Evolutionary conservation across 2,113 vertebrate species (phyloP).

Genomic region (Paradisaea rubra): DNA sequence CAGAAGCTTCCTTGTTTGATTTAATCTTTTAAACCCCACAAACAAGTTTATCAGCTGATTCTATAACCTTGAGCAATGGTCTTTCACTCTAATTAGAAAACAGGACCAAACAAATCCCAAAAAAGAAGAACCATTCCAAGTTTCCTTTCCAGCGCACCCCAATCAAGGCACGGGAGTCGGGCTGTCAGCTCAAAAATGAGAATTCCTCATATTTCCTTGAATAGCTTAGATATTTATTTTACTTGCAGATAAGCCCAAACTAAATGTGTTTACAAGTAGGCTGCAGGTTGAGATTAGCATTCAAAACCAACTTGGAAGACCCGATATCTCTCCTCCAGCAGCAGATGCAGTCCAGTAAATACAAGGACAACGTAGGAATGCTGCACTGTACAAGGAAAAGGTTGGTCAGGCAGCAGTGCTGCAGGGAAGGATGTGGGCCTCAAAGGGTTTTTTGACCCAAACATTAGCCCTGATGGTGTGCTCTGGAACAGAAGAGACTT

Average conservation of each 20-base stretch:
- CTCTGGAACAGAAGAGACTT: neutral
- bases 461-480: neutral
- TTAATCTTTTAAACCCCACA: neutral
- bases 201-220: neutral
- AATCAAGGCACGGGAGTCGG: neutral
- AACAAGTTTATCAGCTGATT: conserved; percentile 2
- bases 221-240: neutral
- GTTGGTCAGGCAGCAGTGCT: neutral
- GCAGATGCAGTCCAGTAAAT: neutral
- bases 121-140: neutral
- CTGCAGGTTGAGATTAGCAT: neutral
- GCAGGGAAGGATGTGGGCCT: neutral
- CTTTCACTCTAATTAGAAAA: neutral
- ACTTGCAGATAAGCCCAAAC: neutral
- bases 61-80: neutral
- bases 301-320: neutral
- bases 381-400: neutral
- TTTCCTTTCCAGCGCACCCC: neutral
- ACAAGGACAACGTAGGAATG: neutral
- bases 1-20: neutral
- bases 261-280: neutral
- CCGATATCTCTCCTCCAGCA: neutral
- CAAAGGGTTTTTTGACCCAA: neutral
- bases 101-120: neutral
- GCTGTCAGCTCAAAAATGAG: neutral